Evolutionary conservation across 2,113 vertebrate species (phyloP).

Genomic region (Pampusana beccarii): DNA sequence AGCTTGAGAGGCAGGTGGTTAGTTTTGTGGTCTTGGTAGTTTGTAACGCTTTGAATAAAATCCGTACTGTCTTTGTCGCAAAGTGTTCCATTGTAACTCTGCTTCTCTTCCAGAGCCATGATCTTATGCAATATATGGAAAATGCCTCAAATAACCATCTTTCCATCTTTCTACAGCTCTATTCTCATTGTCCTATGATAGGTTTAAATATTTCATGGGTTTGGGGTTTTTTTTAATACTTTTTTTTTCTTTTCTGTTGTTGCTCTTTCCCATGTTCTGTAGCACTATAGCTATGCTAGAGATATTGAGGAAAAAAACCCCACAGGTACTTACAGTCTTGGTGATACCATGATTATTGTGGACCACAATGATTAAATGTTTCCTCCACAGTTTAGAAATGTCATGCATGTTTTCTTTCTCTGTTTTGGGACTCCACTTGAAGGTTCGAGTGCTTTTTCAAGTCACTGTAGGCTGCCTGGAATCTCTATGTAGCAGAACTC

Average conservation of each 20-base stretch:
- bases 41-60: background rate
- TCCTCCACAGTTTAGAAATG: background rate
- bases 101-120: background rate
- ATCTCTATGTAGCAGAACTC: background rate
- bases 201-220: background rate
- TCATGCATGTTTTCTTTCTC: background rate
- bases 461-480: background rate
- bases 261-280: background rate
- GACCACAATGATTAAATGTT: background rate
- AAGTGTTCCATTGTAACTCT: background rate
- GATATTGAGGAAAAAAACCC: fast-evolving
- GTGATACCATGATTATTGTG: background rate
- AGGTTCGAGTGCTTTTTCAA: background rate
- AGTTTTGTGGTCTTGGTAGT: background rate
- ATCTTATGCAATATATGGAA: background rate
- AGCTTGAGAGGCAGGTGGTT: background rate
- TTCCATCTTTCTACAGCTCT: background rate
- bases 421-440: background rate
- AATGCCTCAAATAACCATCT: background rate
- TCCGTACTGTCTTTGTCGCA: background rate
- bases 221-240: background rate
- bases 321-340: background rate
- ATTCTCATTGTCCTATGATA: background rate
- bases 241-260: background rate
- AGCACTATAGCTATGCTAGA: background rate